Evolutionary conservation across 2,113 vertebrate species (phyloP).

Genomic region (Morone saxatilis): DNA sequence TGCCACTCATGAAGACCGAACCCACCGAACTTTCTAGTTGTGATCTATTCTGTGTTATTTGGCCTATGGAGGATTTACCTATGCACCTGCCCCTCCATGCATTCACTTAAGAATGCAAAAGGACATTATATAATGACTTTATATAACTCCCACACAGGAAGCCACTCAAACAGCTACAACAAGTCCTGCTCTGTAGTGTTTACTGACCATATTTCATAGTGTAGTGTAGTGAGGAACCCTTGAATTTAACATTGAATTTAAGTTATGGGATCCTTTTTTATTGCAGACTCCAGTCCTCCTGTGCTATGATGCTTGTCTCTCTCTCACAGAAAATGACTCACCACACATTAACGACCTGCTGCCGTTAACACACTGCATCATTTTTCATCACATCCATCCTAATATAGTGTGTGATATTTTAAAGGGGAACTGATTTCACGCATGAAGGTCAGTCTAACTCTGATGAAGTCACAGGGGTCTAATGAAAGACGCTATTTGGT

Average conservation of each 20-base stretch:
- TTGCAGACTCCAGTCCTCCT: neutral
- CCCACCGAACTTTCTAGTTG: neutral
- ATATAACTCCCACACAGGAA: neutral
- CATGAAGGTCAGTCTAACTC: neutral
- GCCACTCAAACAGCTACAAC: neutral
- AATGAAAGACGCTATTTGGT: neutral
- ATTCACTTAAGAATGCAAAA: neutral
- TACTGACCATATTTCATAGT: neutral
- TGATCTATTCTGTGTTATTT: neutral
- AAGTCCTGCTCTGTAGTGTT: neutral
- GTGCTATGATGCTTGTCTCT: neutral
- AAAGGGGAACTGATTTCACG: neutral
- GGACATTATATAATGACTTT: neutral
- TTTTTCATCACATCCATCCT: constrained; percentile 10
- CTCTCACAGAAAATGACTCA: constrained; percentile 26
- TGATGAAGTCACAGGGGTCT: neutral
- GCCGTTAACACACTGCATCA: constrained; percentile 17
- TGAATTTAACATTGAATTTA: neutral
- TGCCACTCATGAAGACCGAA: neutral
- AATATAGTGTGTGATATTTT: neutral
- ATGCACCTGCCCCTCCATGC: neutral
- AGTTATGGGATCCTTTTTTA: neutral
- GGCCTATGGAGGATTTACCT: neutral
- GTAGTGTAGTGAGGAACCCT: neutral
- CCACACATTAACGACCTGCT: neutral